Base-by-base conservation (phyloP, 2,797 vertebrate species). In the Esox lucius region DNA sequence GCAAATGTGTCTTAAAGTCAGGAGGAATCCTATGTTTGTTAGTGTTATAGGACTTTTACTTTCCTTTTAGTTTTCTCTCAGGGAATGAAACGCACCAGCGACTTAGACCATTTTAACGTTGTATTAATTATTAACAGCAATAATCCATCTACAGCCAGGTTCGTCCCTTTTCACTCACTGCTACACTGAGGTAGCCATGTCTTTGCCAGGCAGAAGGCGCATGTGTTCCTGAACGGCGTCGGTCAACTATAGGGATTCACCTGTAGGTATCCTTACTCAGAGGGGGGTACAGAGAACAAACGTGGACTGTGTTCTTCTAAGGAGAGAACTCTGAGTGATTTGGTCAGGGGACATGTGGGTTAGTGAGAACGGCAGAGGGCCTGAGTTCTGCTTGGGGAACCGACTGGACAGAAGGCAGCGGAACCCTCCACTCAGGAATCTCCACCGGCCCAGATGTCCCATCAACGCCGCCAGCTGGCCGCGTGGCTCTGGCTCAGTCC, bases 121-220 rank as follows among this genome's bases (percentile, higher is more conserved):
- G 71, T 79, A 86, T 79, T 91, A 94, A 94, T 94, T 79, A 94
- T 94, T 95, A 94, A 94, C 93, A 89, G 53, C 24, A 74, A 69
- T 78, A 75, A 85, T 74, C 71, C 83, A 87, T 89, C 86, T 84
- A 82, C 87, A 39, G 82, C 84, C 82, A 79, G 66, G 16, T 69
- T 68, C 65, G 46, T 68, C 39, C 48, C 6, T 70, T 66, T 65
- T 49, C 73, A 73, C 24, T 31, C 61, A 5, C 26, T 75, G 66
- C 3, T 9, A 53, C 2, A n/a, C 17, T 17, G 67, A 59, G 22
- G 31, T 33, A 67, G 64, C 19, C 12, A 33, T 4, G 17, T 35
- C 49, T 26, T 19, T 12, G 16, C 33, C 53, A 51, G 15, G 31
- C 26, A 33, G 72, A 64, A 12, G 56, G 72, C 48, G 56, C 35